These are phyloP conservation scores for Bombyx huttoni DNA, from an alignment of 2,888 invertebrate genomes.

Conservation along the genomic window DNA sequence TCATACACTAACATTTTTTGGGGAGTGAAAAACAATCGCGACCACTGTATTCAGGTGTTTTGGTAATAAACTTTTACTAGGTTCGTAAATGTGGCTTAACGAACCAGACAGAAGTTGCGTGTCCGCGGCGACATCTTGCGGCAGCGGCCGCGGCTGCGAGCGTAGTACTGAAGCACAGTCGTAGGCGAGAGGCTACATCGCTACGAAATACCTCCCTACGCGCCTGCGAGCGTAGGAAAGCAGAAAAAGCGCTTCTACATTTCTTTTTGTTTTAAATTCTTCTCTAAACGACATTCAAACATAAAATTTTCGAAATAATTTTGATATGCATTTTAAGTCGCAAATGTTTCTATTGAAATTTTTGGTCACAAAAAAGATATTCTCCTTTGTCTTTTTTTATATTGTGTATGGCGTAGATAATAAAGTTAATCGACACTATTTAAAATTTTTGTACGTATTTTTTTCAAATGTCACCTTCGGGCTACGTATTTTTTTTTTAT, in stretches of 20 bases:
- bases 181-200: slow-evolving; percentile 22
- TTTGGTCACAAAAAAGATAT: too few species aligned
- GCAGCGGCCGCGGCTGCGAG: slow-evolving; percentile 36
- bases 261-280: too few species aligned
- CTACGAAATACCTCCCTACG: slow-evolving; percentile 11
- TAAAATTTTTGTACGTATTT: neutral
- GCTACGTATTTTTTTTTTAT: too few species aligned
- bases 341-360: too few species aligned
- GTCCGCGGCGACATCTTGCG: slow-evolving; percentile 12
- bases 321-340: too few species aligned
- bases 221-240: slow-evolving; percentile 4
- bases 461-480: too few species aligned
- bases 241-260: too few species aligned
- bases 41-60: slow-evolving; percentile 11
- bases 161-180: slow-evolving; percentile 40
- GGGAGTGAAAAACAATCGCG: slow-evolving; percentile 8
- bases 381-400: too few species aligned
- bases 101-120: slow-evolving; percentile 39
- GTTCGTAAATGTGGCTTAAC: slow-evolving; percentile 48
- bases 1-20: neutral
- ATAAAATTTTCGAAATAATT: too few species aligned
- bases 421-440: too few species aligned
- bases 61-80: slow-evolving; percentile 31
- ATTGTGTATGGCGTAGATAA: too few species aligned
- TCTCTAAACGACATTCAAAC: too few species aligned